A percentile compares a stretch with the other conserved stretches of the same genome.
phyloP scores from a whole-genome alignment of 1,140 invertebrate genomes.

The Drosophila pallidifrons region DNA sequence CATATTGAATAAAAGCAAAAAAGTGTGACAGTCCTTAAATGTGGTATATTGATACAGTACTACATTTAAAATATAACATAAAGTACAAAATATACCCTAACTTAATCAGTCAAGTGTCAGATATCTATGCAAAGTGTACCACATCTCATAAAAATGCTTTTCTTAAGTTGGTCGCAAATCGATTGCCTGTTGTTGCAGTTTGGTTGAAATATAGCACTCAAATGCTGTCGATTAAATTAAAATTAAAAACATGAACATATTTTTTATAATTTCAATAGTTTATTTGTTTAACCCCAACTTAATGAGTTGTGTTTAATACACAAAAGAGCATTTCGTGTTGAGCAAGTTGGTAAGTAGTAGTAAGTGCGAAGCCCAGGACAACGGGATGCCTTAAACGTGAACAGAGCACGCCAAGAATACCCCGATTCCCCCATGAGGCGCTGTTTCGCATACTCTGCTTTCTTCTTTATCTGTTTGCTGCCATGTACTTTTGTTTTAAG shows the following conservation, averaged over 20 bases:
- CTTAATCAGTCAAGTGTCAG: neutral
- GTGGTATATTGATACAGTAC: no score
- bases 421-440: neutral
- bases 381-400: slow-evolving; percentile 31
- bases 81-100: no score
- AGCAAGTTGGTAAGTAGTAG: slow-evolving; percentile 68
- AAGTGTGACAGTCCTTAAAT: no score
- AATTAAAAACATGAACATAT: no score
- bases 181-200: neutral
- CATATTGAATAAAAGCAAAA: no score
- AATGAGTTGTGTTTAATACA: no score
- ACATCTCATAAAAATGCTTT: neutral
- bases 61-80: no score
- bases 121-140: neutral
- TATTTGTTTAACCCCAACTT: no score
- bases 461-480: slow-evolving; percentile 18
- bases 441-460: neutral
- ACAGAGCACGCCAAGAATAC: slow-evolving; percentile 3
- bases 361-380: slow-evolving; percentile 47
- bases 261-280: no score
- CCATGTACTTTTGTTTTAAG: slow-evolving; percentile 34
- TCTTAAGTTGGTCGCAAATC: slow-evolving; percentile 1
- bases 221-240: no score
- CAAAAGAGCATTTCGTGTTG: slow-evolving; percentile 56
- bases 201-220: neutral